Evolutionary conservation across 1,140 invertebrate species (phyloP).

Genomic region (Pseudachorutes palmiensis): DNA sequence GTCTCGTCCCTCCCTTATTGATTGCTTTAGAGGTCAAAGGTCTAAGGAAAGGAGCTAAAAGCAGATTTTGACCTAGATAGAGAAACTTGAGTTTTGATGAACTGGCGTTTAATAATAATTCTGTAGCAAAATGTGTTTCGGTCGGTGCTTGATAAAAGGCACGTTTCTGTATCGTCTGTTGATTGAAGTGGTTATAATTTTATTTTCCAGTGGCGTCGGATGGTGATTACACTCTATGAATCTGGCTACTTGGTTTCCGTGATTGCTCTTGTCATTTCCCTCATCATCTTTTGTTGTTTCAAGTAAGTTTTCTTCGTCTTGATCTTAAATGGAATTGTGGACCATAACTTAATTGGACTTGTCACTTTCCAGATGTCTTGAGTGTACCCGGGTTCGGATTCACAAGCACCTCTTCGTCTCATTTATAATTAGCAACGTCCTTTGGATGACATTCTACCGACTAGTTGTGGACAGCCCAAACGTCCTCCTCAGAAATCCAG

Average conservation of each 20-base stretch:
- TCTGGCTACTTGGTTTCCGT: constrained; percentile 47
- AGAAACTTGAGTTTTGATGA: not conserved
- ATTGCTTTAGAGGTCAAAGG: no score
- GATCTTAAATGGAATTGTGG: not conserved
- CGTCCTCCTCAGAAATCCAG: constrained; percentile 42
- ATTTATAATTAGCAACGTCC: constrained; percentile 48
- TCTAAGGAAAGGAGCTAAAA: no score
- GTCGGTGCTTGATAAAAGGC: not conserved
- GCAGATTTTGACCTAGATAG: no score
- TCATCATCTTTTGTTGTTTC: constrained; percentile 49
- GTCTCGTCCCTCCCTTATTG: no score
- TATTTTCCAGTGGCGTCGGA: constrained; percentile 43
- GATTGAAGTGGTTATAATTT: not conserved
- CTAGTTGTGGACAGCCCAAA: constrained; percentile 41
- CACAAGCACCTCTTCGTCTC: constrained; percentile 51
- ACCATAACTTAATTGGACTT: not conserved
- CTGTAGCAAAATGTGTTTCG: no score
- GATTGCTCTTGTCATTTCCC: constrained; percentile 44
- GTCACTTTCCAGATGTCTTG: constrained; percentile 42
- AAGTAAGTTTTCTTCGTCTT: constrained; percentile 40
- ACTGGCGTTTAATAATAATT: not conserved
- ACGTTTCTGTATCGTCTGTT: not conserved
- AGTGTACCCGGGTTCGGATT: constrained; percentile 49
- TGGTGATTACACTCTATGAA: constrained; percentile 45
- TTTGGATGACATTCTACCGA: constrained; percentile 49